Evolutionary conservation across 2,888 invertebrate species (phyloP), one percentile per base, ranked within the genome.

Genomic region (Altica lythri): DNA sequence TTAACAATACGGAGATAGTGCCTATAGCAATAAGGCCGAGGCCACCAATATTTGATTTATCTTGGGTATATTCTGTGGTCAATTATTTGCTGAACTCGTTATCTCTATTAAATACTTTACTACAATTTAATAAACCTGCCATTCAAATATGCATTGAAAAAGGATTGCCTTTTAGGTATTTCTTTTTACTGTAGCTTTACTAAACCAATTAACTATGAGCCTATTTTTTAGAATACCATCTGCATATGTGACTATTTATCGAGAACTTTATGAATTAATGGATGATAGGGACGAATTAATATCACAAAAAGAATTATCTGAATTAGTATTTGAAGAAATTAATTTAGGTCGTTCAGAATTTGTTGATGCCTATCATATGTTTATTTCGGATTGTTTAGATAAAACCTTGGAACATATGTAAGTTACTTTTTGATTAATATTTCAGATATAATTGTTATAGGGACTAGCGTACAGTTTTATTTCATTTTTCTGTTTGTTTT

Each of bases 231-330:
- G 90, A 74, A 80, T 93, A 74, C 83, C 89, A 59, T 82, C 82
- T 58, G 82, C 90, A 59, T 94, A 94, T 75, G 89, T 90, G 62
- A 82, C 81, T 63, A 84, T 88, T 3, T 81, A 92, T 61, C 86
- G 89, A 9, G 80, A 82, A 62, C 71, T 94, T 53, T 88, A 88
- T 70, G 83, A 85, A 67, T 81, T 69, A 45, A 50, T 75, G 38
- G 61, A 65, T 43, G 63, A 59, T 30, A 59, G 69, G 51, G 63
- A 64, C 40, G 69, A 72, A 50, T 18, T 68, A 16, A 55, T 64
- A 37, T 35, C 53, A 5, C 61, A 71, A 50, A 51, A 60, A 29
- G 60, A 61, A n/a, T 51, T 72, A 3, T 65, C 65, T 48, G 55
- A 61, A 13, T 61, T 63, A 46, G 66, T 74, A 12, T 65, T 68